Evolutionary conservation across 2,113 vertebrate genomes (phyloP), one percentile per base, ranked within the genome.

Genomic region (Herpailurus yagouaroundi): DNA sequence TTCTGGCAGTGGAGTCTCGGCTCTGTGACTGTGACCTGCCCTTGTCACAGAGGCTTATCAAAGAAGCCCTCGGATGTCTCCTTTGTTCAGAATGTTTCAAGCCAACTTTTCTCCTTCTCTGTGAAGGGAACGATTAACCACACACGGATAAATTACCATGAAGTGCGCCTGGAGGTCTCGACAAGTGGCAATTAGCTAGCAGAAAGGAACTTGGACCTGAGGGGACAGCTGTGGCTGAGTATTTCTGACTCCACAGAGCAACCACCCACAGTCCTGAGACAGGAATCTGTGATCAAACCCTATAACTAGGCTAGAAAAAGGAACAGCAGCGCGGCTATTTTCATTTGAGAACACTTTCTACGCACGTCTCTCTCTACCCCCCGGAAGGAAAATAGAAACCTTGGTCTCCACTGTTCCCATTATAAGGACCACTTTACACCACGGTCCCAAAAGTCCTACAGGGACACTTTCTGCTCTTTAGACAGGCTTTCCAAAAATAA

Each of bases 171-270:
- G 83, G 60, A 79, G 19, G 52, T 45, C 60, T 16, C 0, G 21
- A 79, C 90, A 86, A 82, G 89, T 81, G 77, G 73, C 95, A 95
- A 0, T 96, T 97, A 95, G 76, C 77, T 41, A 14, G 48, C 94
- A 16, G 3, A 45, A 73, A 95, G 89, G 94, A 79, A 5, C 82
- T 14, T 3, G 33, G 71, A 27, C 82, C 68, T 36, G 84, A 88
- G 77, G 80, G 66, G 79, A 48, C 82, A 73, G 92, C 96, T 45
- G 71, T 83, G 89, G 45, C 94, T 57, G 9, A 83, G 27, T 27
- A 19, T 63, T n/a, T 8, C 60, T 10, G 68, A 25, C 55, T 68
- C 71, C 45, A 48, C 33, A 4, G 94, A 36, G 29, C 55, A 15
- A 19, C 87, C 79, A 9, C 92, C 96, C 83, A 27, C 90, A 23